Base-by-base conservation (phyloP, 1,140 invertebrate species). In the Apolygus lucorum region DNA sequence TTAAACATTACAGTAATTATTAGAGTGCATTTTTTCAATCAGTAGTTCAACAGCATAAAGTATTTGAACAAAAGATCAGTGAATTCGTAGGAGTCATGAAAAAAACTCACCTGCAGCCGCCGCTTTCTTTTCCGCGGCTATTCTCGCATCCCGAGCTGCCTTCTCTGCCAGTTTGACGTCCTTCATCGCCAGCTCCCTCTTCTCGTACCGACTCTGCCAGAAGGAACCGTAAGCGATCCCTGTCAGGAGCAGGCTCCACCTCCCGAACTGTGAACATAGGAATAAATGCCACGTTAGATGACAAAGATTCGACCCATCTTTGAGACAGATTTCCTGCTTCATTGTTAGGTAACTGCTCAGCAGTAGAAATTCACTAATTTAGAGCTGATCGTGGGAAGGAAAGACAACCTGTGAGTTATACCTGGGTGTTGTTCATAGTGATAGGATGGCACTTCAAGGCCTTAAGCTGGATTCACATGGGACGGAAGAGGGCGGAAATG, bases 191-290 rank as follows among this genome's bases (percentile, higher is more conserved):
- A 72, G 29, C 27, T 72, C 71, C 42, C 69, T 72, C 26, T 67
- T 72, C 0, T 63, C 67, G 49, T 69, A 72, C 25, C 68, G 64
- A 14, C 66, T 73, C 21, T 74, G 72, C 71, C 73, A 70, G 13
- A 72, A 66, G 13, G 64, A 64, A 62, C 73, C 73, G 63, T 74
- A 74, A 0, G 62, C 63, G 0, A 73, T 28, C 2, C 73, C 73
- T 8, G 54, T 27, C 13, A 73, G 24, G 2, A 74, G 49, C 2
- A 72, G 63, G 22, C 68, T 70, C 66, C 70, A 74, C 28, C 73
- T 63, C 22, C 42, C 49, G 71, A 74, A 73, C 73, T 74, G 24
- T n/a, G n/a, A n/a, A n/a, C n/a, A n/a, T n/a, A n/a, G n/a, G n/a
- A n/a, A n/a, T n/a, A n/a, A n/a, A n/a, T n/a, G n/a, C n/a, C n/a